A percentile compares a stretch with the other conserved stretches of the same genome.
Evolutionary conservation across 2,797 vertebrate species (phyloP).

Genomic region (Epinephelus coioides): DNA sequence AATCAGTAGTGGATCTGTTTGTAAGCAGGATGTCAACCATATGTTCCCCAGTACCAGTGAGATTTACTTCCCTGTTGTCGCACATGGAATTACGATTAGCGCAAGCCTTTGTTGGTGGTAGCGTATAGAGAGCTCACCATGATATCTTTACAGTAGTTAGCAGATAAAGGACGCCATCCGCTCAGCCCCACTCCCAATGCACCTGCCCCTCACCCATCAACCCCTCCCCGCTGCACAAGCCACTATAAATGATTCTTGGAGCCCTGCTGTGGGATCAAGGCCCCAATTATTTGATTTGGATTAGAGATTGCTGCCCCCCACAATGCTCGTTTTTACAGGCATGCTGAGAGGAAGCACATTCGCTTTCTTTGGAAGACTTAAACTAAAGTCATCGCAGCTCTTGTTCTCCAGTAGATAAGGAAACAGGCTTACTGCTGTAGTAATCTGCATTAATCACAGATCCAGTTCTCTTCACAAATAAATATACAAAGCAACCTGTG

Average conservation of each 20-base stretch:
- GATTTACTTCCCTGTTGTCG: slow-evolving; percentile 64
- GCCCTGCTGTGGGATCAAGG: slow-evolving; percentile 69
- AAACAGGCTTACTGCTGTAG: slow-evolving; percentile 9
- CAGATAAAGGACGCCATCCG: slow-evolving; percentile 68
- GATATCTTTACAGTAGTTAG: slow-evolving; percentile 75
- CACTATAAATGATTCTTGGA: slow-evolving; percentile 66
- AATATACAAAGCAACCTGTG: neutral
- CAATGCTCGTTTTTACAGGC: slow-evolving; percentile 63
- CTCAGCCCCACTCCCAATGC: slow-evolving; percentile 33
- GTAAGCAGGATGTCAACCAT: slow-evolving; percentile 59
- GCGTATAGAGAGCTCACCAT: slow-evolving; percentile 66
- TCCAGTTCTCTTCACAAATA: neutral
- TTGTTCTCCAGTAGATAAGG: slow-evolving; percentile 29
- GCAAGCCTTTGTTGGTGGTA: slow-evolving; percentile 63
- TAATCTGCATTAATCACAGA: slow-evolving; percentile 26
- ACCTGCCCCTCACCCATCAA: slow-evolving; percentile 21
- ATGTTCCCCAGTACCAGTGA: slow-evolving; percentile 65
- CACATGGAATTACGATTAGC: slow-evolving; percentile 76
- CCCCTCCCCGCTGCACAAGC: slow-evolving; percentile 33
- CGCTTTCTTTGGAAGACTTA: slow-evolving; percentile 60
- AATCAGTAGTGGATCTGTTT: slow-evolving; percentile 39
- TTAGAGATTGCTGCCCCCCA: slow-evolving; percentile 72
- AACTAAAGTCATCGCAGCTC: slow-evolving; percentile 1
- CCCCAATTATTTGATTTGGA: slow-evolving; percentile 81
- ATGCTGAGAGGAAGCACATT: slow-evolving; percentile 74